Conservation (phyloP, 2,797 vertebrate species). For the Rhabdophis nuchalis region DNA sequence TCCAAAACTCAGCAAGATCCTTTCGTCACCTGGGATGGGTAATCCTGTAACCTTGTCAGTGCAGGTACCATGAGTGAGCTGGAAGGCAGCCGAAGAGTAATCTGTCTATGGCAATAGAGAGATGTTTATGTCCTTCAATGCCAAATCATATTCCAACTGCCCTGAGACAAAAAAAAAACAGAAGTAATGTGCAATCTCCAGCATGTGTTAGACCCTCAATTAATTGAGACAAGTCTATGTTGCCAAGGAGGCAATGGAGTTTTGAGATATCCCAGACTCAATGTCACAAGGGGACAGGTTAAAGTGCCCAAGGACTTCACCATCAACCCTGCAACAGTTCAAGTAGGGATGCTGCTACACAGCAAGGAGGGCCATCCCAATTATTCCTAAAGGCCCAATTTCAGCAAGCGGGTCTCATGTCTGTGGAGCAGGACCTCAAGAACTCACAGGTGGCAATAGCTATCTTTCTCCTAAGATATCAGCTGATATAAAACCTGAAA, state of each 20-base stretch:
- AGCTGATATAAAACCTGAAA: background rate
- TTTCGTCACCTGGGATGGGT: background rate
- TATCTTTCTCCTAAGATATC: background rate
- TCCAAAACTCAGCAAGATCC: background rate
- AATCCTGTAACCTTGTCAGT: background rate
- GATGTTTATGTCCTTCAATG: background rate
- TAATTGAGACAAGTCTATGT: background rate
- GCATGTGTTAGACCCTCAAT: background rate
- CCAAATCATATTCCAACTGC: background rate
- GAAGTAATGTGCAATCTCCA: background rate
- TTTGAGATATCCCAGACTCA: background rate
- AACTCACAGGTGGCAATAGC: background rate
- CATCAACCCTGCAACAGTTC: background rate
- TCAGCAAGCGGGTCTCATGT: background rate
- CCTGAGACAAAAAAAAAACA: background rate
- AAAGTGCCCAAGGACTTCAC: background rate
- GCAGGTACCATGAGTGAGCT: background rate
- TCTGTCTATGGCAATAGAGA: background rate
- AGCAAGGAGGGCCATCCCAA: background rate
- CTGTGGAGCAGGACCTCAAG: background rate
- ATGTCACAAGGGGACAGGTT: background rate
- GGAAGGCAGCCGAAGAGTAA: background rate
- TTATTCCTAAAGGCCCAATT: background rate
- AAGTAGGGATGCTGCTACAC: background rate
- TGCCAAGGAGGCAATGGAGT: background rate